Percentiles rank a stretch among this genome's conserved stretches.
Conservation (phyloP, 37 sponge, comb jelly and placozoan genomes). For the Halisarca cf. caerulea region DNA sequence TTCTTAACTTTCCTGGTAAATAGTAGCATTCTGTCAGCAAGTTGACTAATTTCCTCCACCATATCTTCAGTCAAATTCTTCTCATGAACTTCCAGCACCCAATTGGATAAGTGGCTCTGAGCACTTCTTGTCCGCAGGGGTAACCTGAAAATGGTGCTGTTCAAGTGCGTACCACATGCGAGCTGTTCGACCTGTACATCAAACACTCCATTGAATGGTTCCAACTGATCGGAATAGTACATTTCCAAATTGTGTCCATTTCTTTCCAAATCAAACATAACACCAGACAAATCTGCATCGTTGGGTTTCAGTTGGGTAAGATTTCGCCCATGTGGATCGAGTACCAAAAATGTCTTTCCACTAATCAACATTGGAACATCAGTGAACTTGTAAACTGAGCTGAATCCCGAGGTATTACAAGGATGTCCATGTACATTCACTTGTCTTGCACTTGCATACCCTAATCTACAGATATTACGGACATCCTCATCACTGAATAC, state of each 20-base stretch:
- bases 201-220: background rate
- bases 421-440: too few species aligned
- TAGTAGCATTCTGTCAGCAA: background rate
- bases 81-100: too few species aligned
- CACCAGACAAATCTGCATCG: background rate
- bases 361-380: constrained; percentile 5
- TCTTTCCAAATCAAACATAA: background rate
- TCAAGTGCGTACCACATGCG: too few species aligned
- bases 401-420: background rate
- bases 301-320: background rate
- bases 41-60: background rate
- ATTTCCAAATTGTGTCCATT: background rate
- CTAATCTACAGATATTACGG: background rate
- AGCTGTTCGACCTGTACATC: too few species aligned
- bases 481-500: background rate
- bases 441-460: background rate
- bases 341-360: background rate
- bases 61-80: background rate
- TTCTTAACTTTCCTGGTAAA: background rate
- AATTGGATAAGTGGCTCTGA: too few species aligned
- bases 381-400: background rate
- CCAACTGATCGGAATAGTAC: constrained; percentile 7
- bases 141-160: too few species aligned
- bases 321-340: background rate
- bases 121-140: too few species aligned